Conservation (phyloP, 2,113 vertebrate species). For the Gasterosteus aculeatus region DNA sequence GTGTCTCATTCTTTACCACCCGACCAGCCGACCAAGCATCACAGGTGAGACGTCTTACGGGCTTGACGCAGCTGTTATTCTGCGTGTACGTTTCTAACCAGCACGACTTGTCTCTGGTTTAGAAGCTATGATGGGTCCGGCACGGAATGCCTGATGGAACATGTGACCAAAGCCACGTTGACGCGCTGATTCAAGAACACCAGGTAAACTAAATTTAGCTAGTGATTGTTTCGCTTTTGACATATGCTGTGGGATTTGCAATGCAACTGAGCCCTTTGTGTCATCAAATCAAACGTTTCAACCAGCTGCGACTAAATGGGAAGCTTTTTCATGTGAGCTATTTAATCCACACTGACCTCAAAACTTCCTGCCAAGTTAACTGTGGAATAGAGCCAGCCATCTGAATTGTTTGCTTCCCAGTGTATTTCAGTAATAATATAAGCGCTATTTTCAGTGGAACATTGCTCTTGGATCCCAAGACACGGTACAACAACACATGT, state of each 20-base stretch:
- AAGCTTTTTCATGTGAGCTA: slow-evolving; percentile 45
- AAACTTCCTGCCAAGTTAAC: slow-evolving; percentile 35
- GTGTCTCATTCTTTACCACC: slow-evolving; percentile 37
- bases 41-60: slow-evolving; percentile 40
- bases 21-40: slow-evolving; percentile 27
- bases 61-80: slow-evolving; percentile 15
- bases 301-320: slow-evolving; percentile 38
- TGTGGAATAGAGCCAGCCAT: slow-evolving; percentile 46
- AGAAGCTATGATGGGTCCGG: slow-evolving; percentile 24
- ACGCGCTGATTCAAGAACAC: slow-evolving; percentile 6
- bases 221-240: slow-evolving; percentile 21
- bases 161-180: slow-evolving; percentile 3
- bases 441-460: slow-evolving; percentile 18
- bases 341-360: slow-evolving; percentile 63
- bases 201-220: slow-evolving; percentile 42
- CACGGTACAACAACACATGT: slow-evolving; percentile 24
- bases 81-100: neutral
- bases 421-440: slow-evolving; percentile 51
- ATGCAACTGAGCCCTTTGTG: slow-evolving; percentile 25
- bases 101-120: slow-evolving; percentile 18
- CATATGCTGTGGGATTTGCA: slow-evolving; percentile 27
- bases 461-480: slow-evolving; percentile 44
- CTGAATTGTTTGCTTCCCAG: slow-evolving; percentile 51
- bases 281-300: slow-evolving; percentile 21
- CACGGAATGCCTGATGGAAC: slow-evolving; percentile 2